Evolutionary conservation across 92 coral and sea anemone genomes (phyloP).

Genomic region (Zoanthus solanderi): DNA sequence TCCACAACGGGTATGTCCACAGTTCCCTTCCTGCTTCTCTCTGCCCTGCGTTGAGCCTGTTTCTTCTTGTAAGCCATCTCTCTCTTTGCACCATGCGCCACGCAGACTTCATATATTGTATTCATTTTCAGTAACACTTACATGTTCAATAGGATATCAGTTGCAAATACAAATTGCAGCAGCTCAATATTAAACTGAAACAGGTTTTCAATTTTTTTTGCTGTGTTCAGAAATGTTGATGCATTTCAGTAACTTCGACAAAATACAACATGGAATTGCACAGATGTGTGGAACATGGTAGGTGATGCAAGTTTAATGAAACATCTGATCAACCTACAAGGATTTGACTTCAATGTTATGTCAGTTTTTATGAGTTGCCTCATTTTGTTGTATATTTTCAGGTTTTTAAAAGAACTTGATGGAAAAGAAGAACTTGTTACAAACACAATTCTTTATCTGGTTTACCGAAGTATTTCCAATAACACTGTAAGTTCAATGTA

Average conservation of each 20-base stretch:
- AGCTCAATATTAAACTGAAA: no score
- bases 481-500: constrained; percentile 70
- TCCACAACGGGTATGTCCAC: no score
- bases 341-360: background rate
- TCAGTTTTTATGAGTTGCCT: background rate
- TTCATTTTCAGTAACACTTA: no score
- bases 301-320: constrained; percentile 23
- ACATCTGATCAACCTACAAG: background rate
- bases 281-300: constrained; percentile 95
- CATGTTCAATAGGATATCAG: no score
- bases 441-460: constrained; percentile 80
- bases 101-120: no score
- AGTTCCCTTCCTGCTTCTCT: no score
- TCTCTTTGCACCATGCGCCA: no score
- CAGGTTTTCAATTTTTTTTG: background rate
- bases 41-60: no score
- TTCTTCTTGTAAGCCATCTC: no score
- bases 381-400: constrained; percentile 23
- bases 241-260: constrained; percentile 79
- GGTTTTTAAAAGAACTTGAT: constrained; percentile 89
- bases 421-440: constrained; percentile 97
- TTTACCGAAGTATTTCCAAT: constrained; percentile 76
- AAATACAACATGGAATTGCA: constrained; percentile 85
- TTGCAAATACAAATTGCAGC: no score
- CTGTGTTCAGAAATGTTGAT: constrained; percentile 79